These are phyloP conservation scores for Melanostigma gelatinosum DNA, from an alignment of 2,113 vertebrate genomes.

Conservation along the genomic window DNA sequence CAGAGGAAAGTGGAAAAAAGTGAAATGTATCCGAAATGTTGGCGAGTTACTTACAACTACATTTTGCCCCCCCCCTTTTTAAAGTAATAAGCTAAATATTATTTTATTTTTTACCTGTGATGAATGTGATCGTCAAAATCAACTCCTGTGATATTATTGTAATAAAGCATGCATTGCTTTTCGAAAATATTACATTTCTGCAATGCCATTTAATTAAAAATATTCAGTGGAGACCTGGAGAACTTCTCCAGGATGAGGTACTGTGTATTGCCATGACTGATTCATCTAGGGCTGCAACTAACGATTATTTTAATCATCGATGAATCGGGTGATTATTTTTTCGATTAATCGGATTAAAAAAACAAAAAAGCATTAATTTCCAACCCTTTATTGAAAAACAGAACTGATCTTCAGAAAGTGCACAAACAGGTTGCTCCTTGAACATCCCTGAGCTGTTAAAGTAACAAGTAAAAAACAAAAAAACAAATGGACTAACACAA, in stretches of 20 bases:
- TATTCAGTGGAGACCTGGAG: not conserved
- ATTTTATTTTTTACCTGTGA: not conserved
- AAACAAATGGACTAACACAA: too few relatives aligned
- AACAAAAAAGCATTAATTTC: too few relatives aligned
- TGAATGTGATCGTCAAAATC: not conserved
- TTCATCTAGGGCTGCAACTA: not conserved
- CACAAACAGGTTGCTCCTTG: too few relatives aligned
- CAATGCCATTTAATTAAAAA: not conserved
- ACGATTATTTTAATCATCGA: too few relatives aligned
- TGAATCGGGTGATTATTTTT: too few relatives aligned
- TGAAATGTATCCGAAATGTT: not conserved
- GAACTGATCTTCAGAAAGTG: too few relatives aligned
- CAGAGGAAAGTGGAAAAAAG: slow-evolving; percentile 22
- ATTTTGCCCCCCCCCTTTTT: not conserved
- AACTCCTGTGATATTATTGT: not conserved
- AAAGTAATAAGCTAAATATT: not conserved
- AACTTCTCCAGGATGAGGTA: not conserved
- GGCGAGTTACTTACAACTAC: not conserved
- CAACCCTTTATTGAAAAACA: too few relatives aligned
- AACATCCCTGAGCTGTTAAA: too few relatives aligned
- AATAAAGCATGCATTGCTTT: not conserved
- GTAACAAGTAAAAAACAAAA: too few relatives aligned
- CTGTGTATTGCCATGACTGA: not conserved
- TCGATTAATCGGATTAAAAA: too few relatives aligned
- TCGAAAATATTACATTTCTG: not conserved